Conservation (phyloP, 2,797 vertebrate species). For the Chloroceryle inda region DNA sequence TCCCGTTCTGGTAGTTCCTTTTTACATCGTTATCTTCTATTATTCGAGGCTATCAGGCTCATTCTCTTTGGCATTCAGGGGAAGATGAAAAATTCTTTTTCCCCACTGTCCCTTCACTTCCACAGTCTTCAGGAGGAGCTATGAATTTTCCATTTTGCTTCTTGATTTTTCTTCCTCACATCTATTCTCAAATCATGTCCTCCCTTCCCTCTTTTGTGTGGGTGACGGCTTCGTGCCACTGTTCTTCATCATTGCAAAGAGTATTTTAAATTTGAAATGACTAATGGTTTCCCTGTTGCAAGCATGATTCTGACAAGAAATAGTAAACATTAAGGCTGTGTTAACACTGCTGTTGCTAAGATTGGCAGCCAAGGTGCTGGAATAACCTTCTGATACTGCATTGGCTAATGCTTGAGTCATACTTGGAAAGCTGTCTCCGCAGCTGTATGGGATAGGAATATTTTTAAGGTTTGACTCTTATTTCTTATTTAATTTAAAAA, state of each 20-base stretch:
- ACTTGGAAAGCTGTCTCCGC: conserved; percentile 15
- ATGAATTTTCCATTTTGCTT: background rate
- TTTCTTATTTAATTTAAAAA: background rate
- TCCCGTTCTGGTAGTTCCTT: background rate
- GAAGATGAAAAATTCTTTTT: background rate
- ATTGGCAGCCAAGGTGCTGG: background rate
- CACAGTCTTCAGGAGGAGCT: background rate
- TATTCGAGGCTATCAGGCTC: background rate
- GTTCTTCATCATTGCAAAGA: background rate
- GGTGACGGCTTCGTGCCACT: background rate
- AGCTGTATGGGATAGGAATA: background rate
- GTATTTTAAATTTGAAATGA: background rate
- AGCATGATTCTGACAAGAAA: conserved; percentile 6
- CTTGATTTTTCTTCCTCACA: background rate
- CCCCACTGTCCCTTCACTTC: background rate
- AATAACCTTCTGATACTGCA: background rate
- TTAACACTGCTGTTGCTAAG: background rate
- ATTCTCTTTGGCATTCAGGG: rapidly evolving
- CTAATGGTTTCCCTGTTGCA: conserved; percentile 38
- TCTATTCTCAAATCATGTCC: background rate
- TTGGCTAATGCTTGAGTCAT: background rate
- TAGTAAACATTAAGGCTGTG: conserved; percentile 33
- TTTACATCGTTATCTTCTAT: background rate
- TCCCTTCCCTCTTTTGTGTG: background rate
- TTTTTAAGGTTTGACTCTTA: background rate